Base-by-base conservation (phyloP, 2,113 vertebrate species). In the Cygnus atratus region DNA sequence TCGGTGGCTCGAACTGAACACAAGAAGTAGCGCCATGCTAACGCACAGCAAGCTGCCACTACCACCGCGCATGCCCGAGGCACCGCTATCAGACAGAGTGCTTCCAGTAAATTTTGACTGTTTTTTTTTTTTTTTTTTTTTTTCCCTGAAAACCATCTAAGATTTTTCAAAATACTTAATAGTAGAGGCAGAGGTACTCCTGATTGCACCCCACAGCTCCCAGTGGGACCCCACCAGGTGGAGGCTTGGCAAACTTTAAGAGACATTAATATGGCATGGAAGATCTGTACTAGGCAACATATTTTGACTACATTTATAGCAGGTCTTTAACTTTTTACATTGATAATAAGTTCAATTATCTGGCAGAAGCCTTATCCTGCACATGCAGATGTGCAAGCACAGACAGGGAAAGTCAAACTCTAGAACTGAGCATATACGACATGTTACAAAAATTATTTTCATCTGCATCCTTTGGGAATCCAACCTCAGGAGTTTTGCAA, bases 11-110 rank as follows among this genome's bases (percentile, higher is more conserved):
- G 70, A 72, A 86, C 35, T 76, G 88, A 87, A 94, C 97, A 96
- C 91, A 95, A 97, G 96, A 77, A 92, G 95, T 62, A 95, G 92
- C 86, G 93, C 84, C 68, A 50, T 76, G 91, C 94, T 93, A 94
- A 96, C 66, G 37, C 37, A 88, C 10, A 17, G 94, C 93, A 66
- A 88, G 92, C 67, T 58, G 65, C 74, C n/a, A 62, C 96, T 90
- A 88, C 77, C 44, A 86, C 74, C 75, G 70, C 54, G 73, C 84
- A 77, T 6, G 94, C 96, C 96, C 3, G n/a, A 94, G 97, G 97
- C 95, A 79, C 39, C 1, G 4, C 77, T 93, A 96, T 76, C 70
- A 91, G 41, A 76, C 19, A 59, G 54, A 77, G 37, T 41, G 84
- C 63, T 93, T 96, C 75, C 86, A 93, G 77, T 48, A 70, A 65